A percentile compares a stretch with the other conserved stretches of the same genome.
Conservation (phyloP, 2,113 vertebrate genomes). For the Protomyctophum bolini region DNA sequence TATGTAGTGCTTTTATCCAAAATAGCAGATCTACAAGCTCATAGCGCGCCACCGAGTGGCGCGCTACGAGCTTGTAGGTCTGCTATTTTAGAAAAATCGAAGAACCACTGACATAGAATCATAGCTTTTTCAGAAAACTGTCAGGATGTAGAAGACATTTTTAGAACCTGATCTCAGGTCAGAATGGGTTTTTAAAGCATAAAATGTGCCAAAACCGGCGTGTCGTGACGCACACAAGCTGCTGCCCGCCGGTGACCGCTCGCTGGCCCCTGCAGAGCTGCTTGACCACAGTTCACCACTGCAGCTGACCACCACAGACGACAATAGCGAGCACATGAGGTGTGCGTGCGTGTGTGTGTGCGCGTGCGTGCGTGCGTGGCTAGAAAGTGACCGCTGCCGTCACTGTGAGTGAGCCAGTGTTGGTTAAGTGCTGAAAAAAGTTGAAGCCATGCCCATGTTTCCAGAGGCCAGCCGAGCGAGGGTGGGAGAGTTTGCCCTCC, state of each 20-base stretch:
- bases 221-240: neutral
- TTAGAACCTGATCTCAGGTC: no score
- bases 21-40: no score
- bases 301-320: constrained; percentile 21
- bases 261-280: constrained; percentile 12
- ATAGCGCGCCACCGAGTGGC: no score
- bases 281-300: constrained; percentile 31
- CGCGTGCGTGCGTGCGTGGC: neutral
- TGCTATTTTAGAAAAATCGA: no score
- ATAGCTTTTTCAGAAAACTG: no score
- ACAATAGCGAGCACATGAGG: constrained; percentile 42
- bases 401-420: constrained; percentile 44
- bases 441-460: constrained; percentile 45
- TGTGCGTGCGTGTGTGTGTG: constrained; percentile 23
- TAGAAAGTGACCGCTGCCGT: constrained; percentile 17
- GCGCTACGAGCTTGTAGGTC: no score
- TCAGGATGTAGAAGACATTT: no score
- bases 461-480: constrained; percentile 50
- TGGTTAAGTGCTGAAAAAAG: constrained; percentile 6
- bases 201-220: no score
- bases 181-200: no score
- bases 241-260: constrained; percentile 16
- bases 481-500: constrained; percentile 61
- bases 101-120: no score
- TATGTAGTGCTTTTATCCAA: no score